Evolutionary conservation across 1,140 invertebrate species (phyloP), one percentile per base, ranked within the genome.

Genomic region (Ephestia elutella): DNA sequence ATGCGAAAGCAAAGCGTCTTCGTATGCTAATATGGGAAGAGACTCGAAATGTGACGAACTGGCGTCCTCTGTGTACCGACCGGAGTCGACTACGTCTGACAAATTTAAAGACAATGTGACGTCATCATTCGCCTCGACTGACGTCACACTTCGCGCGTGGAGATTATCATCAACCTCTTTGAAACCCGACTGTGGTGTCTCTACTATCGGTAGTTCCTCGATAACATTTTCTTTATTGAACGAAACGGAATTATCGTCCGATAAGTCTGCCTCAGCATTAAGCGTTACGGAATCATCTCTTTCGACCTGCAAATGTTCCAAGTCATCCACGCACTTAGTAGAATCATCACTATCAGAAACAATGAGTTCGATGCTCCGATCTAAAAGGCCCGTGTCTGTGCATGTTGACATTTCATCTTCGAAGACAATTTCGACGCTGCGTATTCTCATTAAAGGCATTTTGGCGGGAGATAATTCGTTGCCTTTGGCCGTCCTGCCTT

Each of bases 401-500:
- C 78, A 86, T 21, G 81, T 73, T 8, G 86, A 86, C 68, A 86
- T 75, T 69, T 88, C 86, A 51, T 88, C 86, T 71, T 88, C 82
- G 55, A 86, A 88, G 3, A 86, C 80, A 13, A 88, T 88, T 73
- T 88, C 86, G 49, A 88, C 86, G 57, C 86, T 88, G 38, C 83
- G 67, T 50, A 88, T 88, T 59, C 86, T 84, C 82, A 88, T 86
- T 13, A 88, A 72, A 25, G 86, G 86, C 74, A 86, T 82, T 65
- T 82, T 87, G 9, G 70, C 68, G 0, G 82, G 82, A 0, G 85
- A 86, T 32, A 87, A 70, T 63, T 87, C 85, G 63, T 86, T 78
- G 28, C 85, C 80, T 70, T 75, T 82, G 5, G 83, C 71, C 0
- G 78, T 86, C 65, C 73, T 72, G 35, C 66, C 71, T 61, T 60